Percentiles rank a stretch among this genome's conserved stretches.
Evolutionary conservation across 2,888 invertebrate species (phyloP).

Genomic region (Hartigia nigra): DNA sequence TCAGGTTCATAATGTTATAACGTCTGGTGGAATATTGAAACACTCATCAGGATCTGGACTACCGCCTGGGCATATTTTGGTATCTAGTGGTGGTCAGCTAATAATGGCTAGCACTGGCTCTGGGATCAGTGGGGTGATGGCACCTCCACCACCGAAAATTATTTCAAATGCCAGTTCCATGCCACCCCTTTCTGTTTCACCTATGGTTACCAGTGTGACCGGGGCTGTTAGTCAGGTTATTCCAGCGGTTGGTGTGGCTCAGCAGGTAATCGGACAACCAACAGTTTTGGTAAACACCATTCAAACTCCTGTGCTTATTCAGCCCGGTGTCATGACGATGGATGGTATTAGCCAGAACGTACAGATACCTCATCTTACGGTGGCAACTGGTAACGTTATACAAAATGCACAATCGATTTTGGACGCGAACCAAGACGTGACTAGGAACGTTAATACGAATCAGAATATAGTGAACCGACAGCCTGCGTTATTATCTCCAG

Average conservation of each 20-base stretch:
- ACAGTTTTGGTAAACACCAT: constrained; percentile 85
- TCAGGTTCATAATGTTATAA: constrained; percentile 59
- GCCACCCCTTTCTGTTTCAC: constrained; percentile 73
- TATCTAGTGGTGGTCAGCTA: constrained; percentile 80
- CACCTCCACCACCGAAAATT: constrained; percentile 72
- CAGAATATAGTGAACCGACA: constrained; percentile 55
- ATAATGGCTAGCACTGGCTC: constrained; percentile 74
- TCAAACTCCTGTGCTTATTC: constrained; percentile 81
- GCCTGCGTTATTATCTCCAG: constrained; percentile 73
- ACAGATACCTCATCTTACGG: constrained; percentile 74
- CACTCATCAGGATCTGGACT: constrained; percentile 67
- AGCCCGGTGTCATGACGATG: constrained; percentile 81
- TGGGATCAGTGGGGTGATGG: constrained; percentile 69
- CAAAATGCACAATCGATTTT: constrained; percentile 69
- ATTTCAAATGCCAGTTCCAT: constrained; percentile 66
- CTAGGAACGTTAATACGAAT: constrained; percentile 47
- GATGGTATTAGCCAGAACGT: constrained; percentile 79
- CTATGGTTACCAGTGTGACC: constrained; percentile 75
- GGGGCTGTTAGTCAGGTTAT: constrained; percentile 75
- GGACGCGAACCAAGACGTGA: constrained; percentile 65
- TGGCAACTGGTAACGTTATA: constrained; percentile 75
- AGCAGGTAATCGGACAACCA: constrained; percentile 79
- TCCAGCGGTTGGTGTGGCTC: constrained; percentile 73
- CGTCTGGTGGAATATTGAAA: constrained; percentile 64
- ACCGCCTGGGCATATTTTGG: constrained; percentile 78